Conservation (phyloP, 2,797 vertebrate species). For the Malacoraja senta region DNA sequence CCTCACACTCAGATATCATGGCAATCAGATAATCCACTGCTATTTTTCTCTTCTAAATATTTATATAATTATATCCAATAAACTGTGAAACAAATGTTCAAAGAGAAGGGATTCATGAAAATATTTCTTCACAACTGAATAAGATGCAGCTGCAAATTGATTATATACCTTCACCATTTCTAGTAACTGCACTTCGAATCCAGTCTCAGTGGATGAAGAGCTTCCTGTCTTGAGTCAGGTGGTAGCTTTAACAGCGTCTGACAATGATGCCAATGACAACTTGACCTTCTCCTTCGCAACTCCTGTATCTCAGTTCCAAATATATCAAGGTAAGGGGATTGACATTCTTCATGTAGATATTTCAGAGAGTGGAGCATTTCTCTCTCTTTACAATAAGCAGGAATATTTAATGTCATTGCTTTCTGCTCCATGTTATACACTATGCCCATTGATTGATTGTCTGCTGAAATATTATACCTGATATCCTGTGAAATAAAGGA, state of each 20-base stretch:
- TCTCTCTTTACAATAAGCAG: no score
- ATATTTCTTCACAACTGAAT: background rate
- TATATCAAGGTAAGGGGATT: background rate
- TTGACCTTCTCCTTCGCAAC: background rate
- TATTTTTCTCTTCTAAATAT: background rate
- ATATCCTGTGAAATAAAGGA: no score
- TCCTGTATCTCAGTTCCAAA: background rate
- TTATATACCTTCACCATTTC: background rate
- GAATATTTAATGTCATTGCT: background rate
- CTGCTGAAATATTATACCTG: background rate
- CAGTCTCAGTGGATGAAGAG: constrained; percentile 14
- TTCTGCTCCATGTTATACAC: background rate
- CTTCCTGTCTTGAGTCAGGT: background rate
- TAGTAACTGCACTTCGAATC: background rate
- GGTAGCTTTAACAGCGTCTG: background rate
- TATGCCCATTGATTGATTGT: background rate
- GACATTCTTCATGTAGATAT: background rate
- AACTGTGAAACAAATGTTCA: background rate
- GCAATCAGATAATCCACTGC: background rate
- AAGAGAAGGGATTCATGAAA: background rate
- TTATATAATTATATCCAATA: background rate
- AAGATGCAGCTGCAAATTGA: background rate
- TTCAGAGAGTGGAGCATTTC: background rate
- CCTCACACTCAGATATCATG: no score
- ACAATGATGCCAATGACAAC: background rate